A percentile compares a stretch with the other conserved stretches of the same genome.
Conservation (phyloP, 2,113 vertebrate species). For the Tor tambroides region DNA sequence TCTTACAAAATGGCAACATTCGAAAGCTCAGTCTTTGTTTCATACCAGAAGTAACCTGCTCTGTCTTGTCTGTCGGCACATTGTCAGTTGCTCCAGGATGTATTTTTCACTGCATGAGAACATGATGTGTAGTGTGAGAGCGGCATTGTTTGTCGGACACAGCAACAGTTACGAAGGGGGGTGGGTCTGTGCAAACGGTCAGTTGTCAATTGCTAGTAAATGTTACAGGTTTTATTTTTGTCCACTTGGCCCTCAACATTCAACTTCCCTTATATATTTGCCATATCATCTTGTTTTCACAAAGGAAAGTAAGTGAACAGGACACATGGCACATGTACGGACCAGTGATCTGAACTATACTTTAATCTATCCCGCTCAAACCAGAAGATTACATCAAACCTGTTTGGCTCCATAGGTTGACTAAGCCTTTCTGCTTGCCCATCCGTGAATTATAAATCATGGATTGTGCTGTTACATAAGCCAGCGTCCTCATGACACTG, state of each 20-base stretch:
- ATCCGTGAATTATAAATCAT: constrained; percentile 3
- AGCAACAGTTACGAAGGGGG: no score
- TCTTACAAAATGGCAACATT: no score
- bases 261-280: not conserved
- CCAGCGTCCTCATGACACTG: not conserved
- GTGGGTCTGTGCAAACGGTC: no score
- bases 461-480: not conserved
- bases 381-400: not conserved
- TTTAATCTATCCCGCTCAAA: not conserved
- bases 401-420: not conserved
- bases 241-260: not conserved
- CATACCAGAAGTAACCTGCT: no score
- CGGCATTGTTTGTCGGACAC: no score
- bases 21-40: no score
- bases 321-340: not conserved
- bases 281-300: not conserved
- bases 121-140: no score
- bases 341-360: not conserved
- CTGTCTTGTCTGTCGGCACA: no score
- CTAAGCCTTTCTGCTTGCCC: constrained; percentile 1
- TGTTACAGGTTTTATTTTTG: no score
- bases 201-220: no score
- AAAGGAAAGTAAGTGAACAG: not conserved
- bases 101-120: no score
- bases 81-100: no score